Evolutionary conservation across 2,888 invertebrate species (phyloP).

Genomic region (Caenorhabditis sinica): DNA sequence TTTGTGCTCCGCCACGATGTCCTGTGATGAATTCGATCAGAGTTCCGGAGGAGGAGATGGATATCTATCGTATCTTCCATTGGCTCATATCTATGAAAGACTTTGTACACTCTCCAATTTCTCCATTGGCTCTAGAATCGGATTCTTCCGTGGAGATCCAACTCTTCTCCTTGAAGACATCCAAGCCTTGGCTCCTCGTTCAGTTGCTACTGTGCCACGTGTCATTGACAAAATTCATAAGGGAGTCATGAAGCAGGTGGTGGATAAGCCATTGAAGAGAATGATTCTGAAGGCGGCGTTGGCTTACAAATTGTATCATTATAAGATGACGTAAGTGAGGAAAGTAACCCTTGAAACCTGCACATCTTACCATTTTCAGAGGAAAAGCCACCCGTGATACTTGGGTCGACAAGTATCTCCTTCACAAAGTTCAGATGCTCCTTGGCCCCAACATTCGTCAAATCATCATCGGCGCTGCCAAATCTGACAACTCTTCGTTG

Average conservation of each 20-base stretch:
- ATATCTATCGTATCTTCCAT: constrained; percentile 60
- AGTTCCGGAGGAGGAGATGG: background rate
- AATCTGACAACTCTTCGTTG: constrained; percentile 38
- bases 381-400: constrained; percentile 50
- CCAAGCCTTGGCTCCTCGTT: constrained; percentile 40
- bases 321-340: constrained; percentile 54
- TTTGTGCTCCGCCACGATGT: constrained; percentile 39
- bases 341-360: background rate
- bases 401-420: constrained; percentile 60
- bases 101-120: constrained; percentile 48
- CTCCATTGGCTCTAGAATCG: constrained; percentile 46
- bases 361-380: constrained; percentile 28
- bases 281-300: constrained; percentile 54
- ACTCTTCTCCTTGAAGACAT: constrained; percentile 58
- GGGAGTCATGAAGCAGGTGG: constrained; percentile 48
- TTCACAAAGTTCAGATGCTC: constrained; percentile 53
- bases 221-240: constrained; percentile 64
- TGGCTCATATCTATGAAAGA: constrained; percentile 64
- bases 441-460: constrained; percentile 47
- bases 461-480: constrained; percentile 62
- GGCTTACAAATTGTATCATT: constrained; percentile 46
- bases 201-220: constrained; percentile 63
- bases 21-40: constrained; percentile 44
- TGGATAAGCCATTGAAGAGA: constrained; percentile 48
- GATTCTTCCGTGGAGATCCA: constrained; percentile 62